Base-by-base conservation (phyloP, 2,797 vertebrate genomes). In the Bovichtus variegatus region DNA sequence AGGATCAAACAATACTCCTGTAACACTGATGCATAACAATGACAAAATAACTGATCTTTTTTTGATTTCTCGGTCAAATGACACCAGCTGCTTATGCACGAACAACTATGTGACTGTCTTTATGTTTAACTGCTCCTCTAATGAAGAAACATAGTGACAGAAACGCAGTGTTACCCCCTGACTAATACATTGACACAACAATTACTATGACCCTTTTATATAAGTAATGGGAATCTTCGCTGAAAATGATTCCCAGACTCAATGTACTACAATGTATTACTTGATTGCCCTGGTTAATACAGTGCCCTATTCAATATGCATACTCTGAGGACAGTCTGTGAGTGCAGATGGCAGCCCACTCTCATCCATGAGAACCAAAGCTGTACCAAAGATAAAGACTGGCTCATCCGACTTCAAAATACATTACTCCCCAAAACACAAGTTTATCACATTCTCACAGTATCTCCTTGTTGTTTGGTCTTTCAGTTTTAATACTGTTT, bases 221-320 rank as follows among this genome's bases (percentile, higher is more conserved):
- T 36, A 86, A 74, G 68, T 50, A 83, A 81, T 76, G 76, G 68
- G 84, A 91, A 86, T 70, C 60, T 57, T 54, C 55, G 57, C 44
- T 73, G 74, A 79, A 85, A 91, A 82, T 67, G 23, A 84, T 88
- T 91, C 84, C 83, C 85, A 88, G 85, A 72, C 59, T 80, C 40
- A 27, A 63, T 63, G 71, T 54, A 60, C n/a, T n/a, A n/a, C n/a
- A n/a, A n/a, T n/a, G n/a, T n/a, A n/a, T n/a, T n/a, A n/a, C 70
- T 76, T 79, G 81, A 90, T 85, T 81, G 74, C 58, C 53, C 68
- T 31, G 65, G 79, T 79, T 89, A 77, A 71, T 76, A 91, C 83
- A 86, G 90, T 74, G 74, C 55, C 67, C 84, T 72, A 78, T 91
- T 91, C 85, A 86, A 89, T 68, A 72, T 77, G 71, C 54, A 69